Percentiles rank a stretch among this genome's conserved stretches.
Evolutionary conservation across 1,140 invertebrate genomes (phyloP).

Genomic region (Cecropterus lyciades): DNA sequence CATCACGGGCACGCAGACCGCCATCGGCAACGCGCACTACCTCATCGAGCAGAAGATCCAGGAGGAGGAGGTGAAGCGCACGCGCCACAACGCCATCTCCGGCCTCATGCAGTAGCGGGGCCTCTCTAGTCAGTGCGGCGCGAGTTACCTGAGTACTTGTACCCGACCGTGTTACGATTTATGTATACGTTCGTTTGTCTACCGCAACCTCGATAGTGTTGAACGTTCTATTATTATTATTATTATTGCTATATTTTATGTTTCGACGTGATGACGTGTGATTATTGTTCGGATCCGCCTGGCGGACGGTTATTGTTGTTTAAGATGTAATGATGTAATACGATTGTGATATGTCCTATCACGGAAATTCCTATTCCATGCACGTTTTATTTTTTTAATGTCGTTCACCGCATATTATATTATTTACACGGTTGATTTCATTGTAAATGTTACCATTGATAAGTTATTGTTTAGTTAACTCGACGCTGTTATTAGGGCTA

Average conservation of each 20-base stretch:
- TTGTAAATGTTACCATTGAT: slow-evolving; percentile 83
- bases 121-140: slow-evolving; percentile 40
- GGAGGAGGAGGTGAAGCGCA: slow-evolving; percentile 97
- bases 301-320: slow-evolving; percentile 57
- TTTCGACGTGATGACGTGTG: slow-evolving; percentile 43
- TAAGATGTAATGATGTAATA: slow-evolving; percentile 54
- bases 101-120: slow-evolving; percentile 87
- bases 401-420: slow-evolving; percentile 57
- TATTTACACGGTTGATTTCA: slow-evolving; percentile 71
- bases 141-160: slow-evolving; percentile 56
- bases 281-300: slow-evolving; percentile 44
- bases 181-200: slow-evolving; percentile 60
- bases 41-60: slow-evolving; percentile 97
- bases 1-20: slow-evolving; percentile 94
- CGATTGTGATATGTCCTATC: slow-evolving; percentile 77
- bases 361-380: slow-evolving; percentile 76
- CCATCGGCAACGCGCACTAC: slow-evolving; percentile 95
- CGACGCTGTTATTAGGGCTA: slow-evolving; percentile 46
- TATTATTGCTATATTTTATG: slow-evolving; percentile 51
- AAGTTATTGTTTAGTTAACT: slow-evolving; percentile 72
- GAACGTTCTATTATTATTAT: slow-evolving; percentile 39
- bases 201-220: slow-evolving; percentile 46
- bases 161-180: slow-evolving; percentile 54
- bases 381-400: slow-evolving; percentile 74
- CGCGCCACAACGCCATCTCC: slow-evolving; percentile 93